Percentiles rank a stretch among this genome's conserved stretches.
Evolutionary conservation across 2,797 vertebrate genomes (phyloP).

Genomic region (Sebastes umbrosus): DNA sequence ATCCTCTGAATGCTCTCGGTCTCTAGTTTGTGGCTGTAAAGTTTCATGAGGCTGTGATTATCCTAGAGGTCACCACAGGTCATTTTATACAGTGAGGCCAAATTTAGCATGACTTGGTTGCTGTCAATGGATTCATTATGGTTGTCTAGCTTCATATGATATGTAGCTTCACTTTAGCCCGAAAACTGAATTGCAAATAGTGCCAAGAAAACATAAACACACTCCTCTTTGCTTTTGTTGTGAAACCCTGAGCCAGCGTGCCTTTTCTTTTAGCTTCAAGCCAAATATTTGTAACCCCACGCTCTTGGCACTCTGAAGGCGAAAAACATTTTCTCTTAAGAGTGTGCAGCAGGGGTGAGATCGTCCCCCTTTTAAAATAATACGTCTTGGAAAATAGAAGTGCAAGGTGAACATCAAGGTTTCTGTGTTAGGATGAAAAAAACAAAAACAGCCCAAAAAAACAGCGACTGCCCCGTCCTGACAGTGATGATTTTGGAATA

Average conservation of each 20-base stretch:
- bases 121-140: no score
- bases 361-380: not conserved
- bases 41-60: no score
- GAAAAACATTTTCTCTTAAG: not conserved
- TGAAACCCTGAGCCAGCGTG: not conserved
- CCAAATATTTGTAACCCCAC: slow-evolving; percentile 31
- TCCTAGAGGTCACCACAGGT: no score
- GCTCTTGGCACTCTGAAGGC: not conserved
- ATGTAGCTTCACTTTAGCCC: no score
- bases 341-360: not conserved
- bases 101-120: no score
- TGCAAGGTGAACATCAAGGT: not conserved
- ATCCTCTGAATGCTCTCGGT: no score
- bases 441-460: slow-evolving; percentile 25
- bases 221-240: slow-evolving; percentile 10
- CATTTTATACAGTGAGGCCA: no score
- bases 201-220: not conserved
- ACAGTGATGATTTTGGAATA: slow-evolving; percentile 15
- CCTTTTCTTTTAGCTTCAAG: not conserved
- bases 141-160: no score
- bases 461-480: slow-evolving; percentile 17
- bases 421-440: slow-evolving; percentile 18
- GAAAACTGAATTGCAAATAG: no score
- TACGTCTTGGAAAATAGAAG: not conserved
- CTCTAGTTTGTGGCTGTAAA: no score